Evolutionary conservation across 2,888 invertebrate species (phyloP).

Genomic region (Diaphora mendica): DNA sequence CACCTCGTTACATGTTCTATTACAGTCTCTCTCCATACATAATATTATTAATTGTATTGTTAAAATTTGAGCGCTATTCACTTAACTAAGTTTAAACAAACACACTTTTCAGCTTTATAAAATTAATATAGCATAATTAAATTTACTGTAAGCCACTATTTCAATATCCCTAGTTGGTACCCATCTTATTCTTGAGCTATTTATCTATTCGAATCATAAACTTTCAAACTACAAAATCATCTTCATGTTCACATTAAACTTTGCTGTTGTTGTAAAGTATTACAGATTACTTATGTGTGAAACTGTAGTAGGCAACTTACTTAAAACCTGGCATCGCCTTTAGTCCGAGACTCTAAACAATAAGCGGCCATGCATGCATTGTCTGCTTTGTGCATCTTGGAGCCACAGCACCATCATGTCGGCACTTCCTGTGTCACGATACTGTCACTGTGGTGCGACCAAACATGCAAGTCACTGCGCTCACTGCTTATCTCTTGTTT

Average conservation of each 20-base stretch:
- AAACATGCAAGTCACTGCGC: conserved; percentile 29
- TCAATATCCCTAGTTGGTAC: not conserved
- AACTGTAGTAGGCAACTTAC: conserved; percentile 65
- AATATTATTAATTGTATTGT: not conserved
- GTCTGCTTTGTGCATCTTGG: conserved; percentile 75
- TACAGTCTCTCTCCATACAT: too few species aligned
- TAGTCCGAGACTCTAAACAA: conserved; percentile 77
- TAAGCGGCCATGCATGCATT: conserved; percentile 71
- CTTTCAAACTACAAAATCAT: not conserved
- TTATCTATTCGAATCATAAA: not conserved
- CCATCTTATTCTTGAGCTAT: not conserved
- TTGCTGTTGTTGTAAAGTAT: conserved; percentile 10
- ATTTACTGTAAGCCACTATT: not conserved
- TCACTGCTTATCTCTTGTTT: conserved; percentile 35
- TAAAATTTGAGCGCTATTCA: not conserved
- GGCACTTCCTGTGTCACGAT: conserved; percentile 67
- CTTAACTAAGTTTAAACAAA: not conserved
- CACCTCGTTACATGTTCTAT: too few species aligned
- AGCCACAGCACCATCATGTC: conserved; percentile 68
- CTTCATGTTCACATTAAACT: not conserved
- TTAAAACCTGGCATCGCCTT: conserved; percentile 69
- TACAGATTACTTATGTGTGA: conserved; percentile 36
- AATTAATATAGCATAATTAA: not conserved
- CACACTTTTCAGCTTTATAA: too few species aligned
- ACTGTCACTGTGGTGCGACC: conserved; percentile 50